Percentiles rank a stretch among this genome's conserved stretches.
Evolutionary conservation across 2,113 vertebrate species (phyloP).

Genomic region (Cranoglanis bouderius): DNA sequence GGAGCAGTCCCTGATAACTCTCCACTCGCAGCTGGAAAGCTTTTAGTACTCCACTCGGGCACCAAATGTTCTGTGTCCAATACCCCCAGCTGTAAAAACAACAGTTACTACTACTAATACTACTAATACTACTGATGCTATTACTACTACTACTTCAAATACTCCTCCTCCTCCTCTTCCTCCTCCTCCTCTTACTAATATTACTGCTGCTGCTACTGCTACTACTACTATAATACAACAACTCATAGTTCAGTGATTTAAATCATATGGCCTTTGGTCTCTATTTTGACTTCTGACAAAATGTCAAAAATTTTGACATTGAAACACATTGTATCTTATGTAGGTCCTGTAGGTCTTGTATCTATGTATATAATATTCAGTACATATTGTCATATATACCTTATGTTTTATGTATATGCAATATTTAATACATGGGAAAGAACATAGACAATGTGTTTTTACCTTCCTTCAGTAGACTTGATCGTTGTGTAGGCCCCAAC

Average conservation of each 20-base stretch:
- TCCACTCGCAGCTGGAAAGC: constrained; percentile 12
- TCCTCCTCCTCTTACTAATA: too few species aligned
- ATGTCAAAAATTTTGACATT: too few species aligned
- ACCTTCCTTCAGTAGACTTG: background rate
- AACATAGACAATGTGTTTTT: background rate
- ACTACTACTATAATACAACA: background rate
- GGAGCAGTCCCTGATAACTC: background rate
- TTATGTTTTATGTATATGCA: background rate
- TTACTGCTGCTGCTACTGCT: too few species aligned
- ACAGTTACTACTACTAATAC: background rate
- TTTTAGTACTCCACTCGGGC: background rate
- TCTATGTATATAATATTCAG: background rate
- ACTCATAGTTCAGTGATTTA: too few species aligned
- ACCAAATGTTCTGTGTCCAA: background rate
- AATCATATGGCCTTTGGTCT: too few species aligned
- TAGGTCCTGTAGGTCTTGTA: background rate
- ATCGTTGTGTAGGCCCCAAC: background rate
- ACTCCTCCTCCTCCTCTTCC: too few species aligned
- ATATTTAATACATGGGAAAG: background rate
- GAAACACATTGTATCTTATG: background rate
- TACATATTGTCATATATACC: background rate
- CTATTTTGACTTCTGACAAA: too few species aligned
- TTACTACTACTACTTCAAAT: too few species aligned
- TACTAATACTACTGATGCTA: background rate
- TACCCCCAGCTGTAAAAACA: background rate